Evolutionary conservation across 1,140 invertebrate species (phyloP), one percentile per base, ranked within the genome.

Genomic region (Callitettix versicolor): DNA sequence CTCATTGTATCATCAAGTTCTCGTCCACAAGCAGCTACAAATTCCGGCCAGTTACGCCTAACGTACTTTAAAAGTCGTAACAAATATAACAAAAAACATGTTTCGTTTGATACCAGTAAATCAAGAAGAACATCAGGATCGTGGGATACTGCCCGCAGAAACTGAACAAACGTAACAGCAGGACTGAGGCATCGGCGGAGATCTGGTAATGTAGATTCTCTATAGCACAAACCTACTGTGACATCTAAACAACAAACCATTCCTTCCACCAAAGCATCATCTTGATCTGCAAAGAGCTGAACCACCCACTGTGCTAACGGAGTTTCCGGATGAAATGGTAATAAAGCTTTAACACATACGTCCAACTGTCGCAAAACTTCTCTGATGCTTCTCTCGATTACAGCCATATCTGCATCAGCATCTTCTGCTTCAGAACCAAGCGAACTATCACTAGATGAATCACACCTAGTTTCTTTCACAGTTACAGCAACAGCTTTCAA

Each of bases 231-330:
- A 46, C 87, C 88, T 40, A 86, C 81, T 3, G 85, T 87, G 22
- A 91, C 88, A 68, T 93, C 89, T 26, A 93, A 69, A 38, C 86
- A 88, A 69, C 89, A 93, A 1, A 93, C 85, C 87, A 94, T 89
- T n/a, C 86, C 84, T 73, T 93, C 91, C 21, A 93, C 86, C 49
- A 94, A 68, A 60, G 88, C 88, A 67, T 94, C 90, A 67, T 94
- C 90, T 69, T 93, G 89, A 70, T 93, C 88, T 60, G 83, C 81
- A 65, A 94, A 92, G 40, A 94, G 71, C 65, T 88, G 85, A 41
- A 93, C 85, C 49, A 92, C 76, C 76, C 90, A 91, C 69, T 91
- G 88, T 7, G 86, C 87, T 49, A 92, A 79, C 21, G 86, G 82
- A 60, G 85, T 87, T 67, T 91, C 86, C 3, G 88, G 89, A 71